Evolutionary conservation across 2,888 invertebrate genomes (phyloP).

Genomic region (Hyposoter dolosus): DNA sequence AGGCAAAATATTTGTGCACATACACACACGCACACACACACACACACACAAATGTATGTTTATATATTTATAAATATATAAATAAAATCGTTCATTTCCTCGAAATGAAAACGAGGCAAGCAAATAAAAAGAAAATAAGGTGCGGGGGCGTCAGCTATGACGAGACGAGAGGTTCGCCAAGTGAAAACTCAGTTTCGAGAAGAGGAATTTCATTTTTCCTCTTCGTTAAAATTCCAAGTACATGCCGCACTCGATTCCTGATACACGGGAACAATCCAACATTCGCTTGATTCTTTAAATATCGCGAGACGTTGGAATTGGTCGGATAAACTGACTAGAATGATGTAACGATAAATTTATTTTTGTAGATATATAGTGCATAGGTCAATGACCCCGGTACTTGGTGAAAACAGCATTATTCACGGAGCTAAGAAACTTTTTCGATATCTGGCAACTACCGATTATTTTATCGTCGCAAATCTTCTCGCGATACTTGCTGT

Average conservation of each 20-base stretch:
- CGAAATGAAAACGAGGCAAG: constrained; percentile 1
- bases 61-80: constrained; percentile 15
- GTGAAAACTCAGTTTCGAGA: constrained; percentile 1
- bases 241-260: not conserved
- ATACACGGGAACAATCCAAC: constrained; percentile 16
- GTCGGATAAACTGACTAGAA: constrained; percentile 10
- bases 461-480: not conserved
- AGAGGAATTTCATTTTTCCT: not conserved
- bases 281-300: constrained; percentile 8
- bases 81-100: constrained; percentile 11
- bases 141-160: not conserved
- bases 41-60: not conserved
- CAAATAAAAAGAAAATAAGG: constrained; percentile 1
- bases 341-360: constrained; percentile 9
- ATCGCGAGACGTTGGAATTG: constrained; percentile 8
- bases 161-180: constrained; percentile 9
- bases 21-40: not conserved
- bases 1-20: not conserved
- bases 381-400: constrained; percentile 12
- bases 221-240: constrained; percentile 3
- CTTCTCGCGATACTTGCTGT: not conserved
- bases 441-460: not conserved
- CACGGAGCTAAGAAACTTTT: not conserved
- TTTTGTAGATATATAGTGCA: not conserved
- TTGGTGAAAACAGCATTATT: not conserved